Percentiles rank a stretch among this genome's conserved stretches.
Evolutionary conservation across 2,113 vertebrate species (phyloP).

Genomic region (Toxotes jaculatrix): DNA sequence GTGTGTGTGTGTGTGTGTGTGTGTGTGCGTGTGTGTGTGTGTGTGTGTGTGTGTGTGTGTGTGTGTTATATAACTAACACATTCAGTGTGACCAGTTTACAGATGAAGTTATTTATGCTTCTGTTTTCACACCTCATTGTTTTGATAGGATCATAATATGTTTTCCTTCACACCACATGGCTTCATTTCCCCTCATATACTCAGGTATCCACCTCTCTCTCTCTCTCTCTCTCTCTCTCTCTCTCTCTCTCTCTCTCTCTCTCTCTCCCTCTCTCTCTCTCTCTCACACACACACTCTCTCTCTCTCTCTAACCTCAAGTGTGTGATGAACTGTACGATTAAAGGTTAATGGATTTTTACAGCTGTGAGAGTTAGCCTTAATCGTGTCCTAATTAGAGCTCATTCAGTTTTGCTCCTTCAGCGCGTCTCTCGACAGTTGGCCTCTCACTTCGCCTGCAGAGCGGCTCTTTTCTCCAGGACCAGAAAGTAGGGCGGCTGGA

Average conservation of each 20-base stretch:
- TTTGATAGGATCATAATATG: background rate
- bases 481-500: conserved; percentile 51
- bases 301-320: conserved; percentile 23
- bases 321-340: conserved; percentile 67
- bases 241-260: conserved; percentile 2
- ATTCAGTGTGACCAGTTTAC: background rate
- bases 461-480: background rate
- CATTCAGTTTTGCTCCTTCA: conserved; percentile 58
- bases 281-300: conserved; percentile 23
- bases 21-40: no score
- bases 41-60: no score
- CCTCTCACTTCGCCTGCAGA: conserved; percentile 34
- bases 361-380: conserved; percentile 65
- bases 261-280: background rate
- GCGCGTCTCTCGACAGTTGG: conserved; percentile 57
- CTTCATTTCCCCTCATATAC: background rate
- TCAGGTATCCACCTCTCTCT: background rate
- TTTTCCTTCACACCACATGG: background rate
- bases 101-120: background rate
- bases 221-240: background rate
- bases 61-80: background rate
- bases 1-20: no score
- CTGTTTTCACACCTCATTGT: background rate
- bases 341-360: conserved; percentile 77
- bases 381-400: conserved; percentile 75